Percentiles rank a stretch among this genome's conserved stretches.
Conservation (phyloP, 53 echinoderm and acorn worm species). For the Stichopus horrens region DNA sequence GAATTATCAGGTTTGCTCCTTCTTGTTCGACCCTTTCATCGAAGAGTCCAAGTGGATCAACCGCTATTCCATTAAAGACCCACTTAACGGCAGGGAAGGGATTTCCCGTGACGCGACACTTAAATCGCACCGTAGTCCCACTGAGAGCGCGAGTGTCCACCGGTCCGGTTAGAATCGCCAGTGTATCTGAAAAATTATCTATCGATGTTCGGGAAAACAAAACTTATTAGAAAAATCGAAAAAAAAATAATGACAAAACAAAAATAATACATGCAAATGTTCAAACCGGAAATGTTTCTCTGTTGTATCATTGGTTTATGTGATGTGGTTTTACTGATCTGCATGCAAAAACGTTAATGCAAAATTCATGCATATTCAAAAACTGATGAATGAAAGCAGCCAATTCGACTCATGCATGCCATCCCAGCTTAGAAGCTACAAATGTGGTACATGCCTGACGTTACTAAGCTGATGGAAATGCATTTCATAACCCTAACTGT, state of each 20-base stretch:
- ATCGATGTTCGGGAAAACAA: constrained; percentile 11
- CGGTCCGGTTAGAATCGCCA: constrained; percentile 35
- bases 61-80: constrained; percentile 66
- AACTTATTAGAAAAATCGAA: not conserved
- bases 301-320: too few species aligned
- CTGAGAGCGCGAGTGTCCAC: constrained; percentile 12
- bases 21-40: constrained; percentile 46
- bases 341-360: too few species aligned
- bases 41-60: constrained; percentile 57
- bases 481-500: too few species aligned
- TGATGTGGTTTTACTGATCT: too few species aligned
- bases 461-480: too few species aligned
- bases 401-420: too few species aligned
- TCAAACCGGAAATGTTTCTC: too few species aligned
- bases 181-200: constrained; percentile 39
- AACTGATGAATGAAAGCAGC: too few species aligned
- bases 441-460: too few species aligned
- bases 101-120: constrained; percentile 67
- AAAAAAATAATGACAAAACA: not conserved
- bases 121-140: not conserved
- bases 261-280: not conserved
- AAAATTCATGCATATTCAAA: too few species aligned
- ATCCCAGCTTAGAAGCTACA: too few species aligned
- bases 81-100: constrained; percentile 78
- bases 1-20: constrained; percentile 67